Base-by-base conservation (phyloP, 2,797 vertebrate species). In the Oreochromis mossambicus region DNA sequence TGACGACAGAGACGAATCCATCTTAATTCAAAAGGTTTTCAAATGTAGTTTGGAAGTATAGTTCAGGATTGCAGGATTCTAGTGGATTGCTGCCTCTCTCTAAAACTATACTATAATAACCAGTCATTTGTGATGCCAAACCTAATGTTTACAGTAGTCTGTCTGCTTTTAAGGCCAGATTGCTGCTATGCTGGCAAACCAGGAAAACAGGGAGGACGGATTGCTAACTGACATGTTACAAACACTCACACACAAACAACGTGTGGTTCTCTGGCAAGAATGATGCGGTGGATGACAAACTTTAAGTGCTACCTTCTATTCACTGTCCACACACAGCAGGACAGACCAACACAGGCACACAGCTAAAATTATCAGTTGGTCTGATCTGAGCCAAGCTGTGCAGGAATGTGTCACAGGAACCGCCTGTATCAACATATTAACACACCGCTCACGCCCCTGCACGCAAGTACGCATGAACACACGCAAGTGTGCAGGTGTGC, bases 331-430 rank as follows among this genome's bases (percentile, higher is more conserved):
- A 58, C 84, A 76, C 81, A 50, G 82, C 5, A 3, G 21, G 77
- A 29, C 68, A 13, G 83, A 87, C 84, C 80, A 86, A 88, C 90
- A 85, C 32, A 56, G 82, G 78, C 36, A 5, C 29, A 43, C 26
- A 38, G 84, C 90, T 92, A 91, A 91, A 93, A 92, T 91, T 84
- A 93, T 92, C 90, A 73, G 80, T 78, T 29, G 17, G 56, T 75
- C 87, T 66, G 84, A 94, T 91, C 84, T 80, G 83, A 91, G 89
- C 82, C 83, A 82, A 86, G 88, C 91, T 41, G 84, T 77, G 63
- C 77, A 82, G 85, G 90, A 93, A 92, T 88, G 86, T 92, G 91
- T 87, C 87, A 88, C 80, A 91, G 88, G 90, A 94, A 90, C 87
- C 12, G 83, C 70, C 88, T 92, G 90, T 77, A 73, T 91, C 89